Evolutionary conservation across 2,888 invertebrate species (phyloP).

Genomic region (Tinea semifulvella): DNA sequence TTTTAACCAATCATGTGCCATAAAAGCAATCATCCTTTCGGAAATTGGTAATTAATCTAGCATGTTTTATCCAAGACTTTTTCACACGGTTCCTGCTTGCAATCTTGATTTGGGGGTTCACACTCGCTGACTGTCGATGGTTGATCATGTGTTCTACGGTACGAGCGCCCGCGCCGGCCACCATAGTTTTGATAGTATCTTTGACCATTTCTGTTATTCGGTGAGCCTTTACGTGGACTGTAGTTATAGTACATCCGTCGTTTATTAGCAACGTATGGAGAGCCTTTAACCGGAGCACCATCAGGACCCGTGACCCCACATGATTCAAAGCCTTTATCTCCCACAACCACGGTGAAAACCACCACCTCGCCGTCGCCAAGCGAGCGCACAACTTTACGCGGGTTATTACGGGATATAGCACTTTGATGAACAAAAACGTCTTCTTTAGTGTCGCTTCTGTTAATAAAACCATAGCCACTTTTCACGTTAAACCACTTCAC

Average conservation of each 20-base stretch:
- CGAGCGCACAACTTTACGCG: conserved; percentile 89
- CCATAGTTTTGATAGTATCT: conserved; percentile 3
- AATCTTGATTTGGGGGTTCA: not conserved
- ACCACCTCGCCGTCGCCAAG: conserved; percentile 92
- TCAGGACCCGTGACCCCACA: conserved; percentile 93
- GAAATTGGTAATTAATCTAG: no score
- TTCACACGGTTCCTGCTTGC: conserved; percentile 1
- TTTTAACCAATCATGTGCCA: no score
- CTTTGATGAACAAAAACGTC: conserved; percentile 96
- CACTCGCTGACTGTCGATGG: not conserved
- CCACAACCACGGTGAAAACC: conserved; percentile 92
- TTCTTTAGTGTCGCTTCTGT: conserved; percentile 92
- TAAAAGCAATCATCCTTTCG: no score
- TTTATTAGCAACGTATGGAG: conserved; percentile 87
- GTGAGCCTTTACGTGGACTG: not conserved
- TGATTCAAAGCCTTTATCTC: conserved; percentile 91
- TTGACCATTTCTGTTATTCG: no score
- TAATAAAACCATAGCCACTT: conserved; percentile 93
- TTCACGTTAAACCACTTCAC: conserved; percentile 95
- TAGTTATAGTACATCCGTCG: conserved; percentile 43
- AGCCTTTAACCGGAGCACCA: conserved; percentile 86
- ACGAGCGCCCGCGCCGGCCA: not conserved
- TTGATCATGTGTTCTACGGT: not conserved
- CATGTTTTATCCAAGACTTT: conserved; percentile 3
- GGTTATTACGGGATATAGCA: conserved; percentile 92